Conservation (phyloP, 2,888 invertebrate species). For the Flexamia atlantica region DNA sequence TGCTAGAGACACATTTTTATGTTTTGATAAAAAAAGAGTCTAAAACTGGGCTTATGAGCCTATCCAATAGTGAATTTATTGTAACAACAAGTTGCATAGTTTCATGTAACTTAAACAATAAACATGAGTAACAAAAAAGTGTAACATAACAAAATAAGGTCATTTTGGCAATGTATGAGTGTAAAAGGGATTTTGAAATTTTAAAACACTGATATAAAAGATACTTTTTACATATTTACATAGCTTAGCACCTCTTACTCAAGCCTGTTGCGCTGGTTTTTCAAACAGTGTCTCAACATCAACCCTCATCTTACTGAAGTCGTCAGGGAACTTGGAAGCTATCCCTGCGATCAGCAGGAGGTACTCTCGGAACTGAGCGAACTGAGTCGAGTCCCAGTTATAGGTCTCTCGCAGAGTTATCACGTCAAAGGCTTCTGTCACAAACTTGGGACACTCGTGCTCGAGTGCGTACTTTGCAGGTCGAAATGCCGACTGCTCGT, state of each 20-base stretch:
- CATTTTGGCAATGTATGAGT: too few relatives aligned
- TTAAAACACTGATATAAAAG: too few relatives aligned
- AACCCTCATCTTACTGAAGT: slow-evolving; percentile 37
- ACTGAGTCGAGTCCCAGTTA: not conserved
- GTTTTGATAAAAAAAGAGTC: too few relatives aligned
- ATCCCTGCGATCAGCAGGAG: slow-evolving; percentile 18
- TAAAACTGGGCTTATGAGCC: too few relatives aligned
- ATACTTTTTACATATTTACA: slow-evolving; percentile 17
- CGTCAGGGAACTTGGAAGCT: slow-evolving; percentile 23
- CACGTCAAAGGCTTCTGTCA: slow-evolving; percentile 27
- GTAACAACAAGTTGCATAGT: too few relatives aligned
- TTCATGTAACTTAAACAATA: too few relatives aligned
- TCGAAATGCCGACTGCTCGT: slow-evolving; percentile 16
- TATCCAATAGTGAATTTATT: too few relatives aligned
- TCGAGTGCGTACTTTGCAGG: slow-evolving; percentile 10
- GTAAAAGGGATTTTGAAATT: too few relatives aligned
- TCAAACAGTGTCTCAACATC: slow-evolving; percentile 31
- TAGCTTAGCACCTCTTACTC: not conserved
- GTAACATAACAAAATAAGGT: too few relatives aligned
- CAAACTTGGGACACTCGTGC: slow-evolving; percentile 36
- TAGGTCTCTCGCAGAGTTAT: slow-evolving; percentile 7
- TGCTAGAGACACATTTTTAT: too few relatives aligned
- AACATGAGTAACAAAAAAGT: too few relatives aligned
- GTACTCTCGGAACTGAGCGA: slow-evolving; percentile 24
- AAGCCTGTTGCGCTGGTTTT: slow-evolving; percentile 11